Base-by-base conservation (phyloP, 2,888 invertebrate genomes). In the Pristionchus exspectatus region DNA sequence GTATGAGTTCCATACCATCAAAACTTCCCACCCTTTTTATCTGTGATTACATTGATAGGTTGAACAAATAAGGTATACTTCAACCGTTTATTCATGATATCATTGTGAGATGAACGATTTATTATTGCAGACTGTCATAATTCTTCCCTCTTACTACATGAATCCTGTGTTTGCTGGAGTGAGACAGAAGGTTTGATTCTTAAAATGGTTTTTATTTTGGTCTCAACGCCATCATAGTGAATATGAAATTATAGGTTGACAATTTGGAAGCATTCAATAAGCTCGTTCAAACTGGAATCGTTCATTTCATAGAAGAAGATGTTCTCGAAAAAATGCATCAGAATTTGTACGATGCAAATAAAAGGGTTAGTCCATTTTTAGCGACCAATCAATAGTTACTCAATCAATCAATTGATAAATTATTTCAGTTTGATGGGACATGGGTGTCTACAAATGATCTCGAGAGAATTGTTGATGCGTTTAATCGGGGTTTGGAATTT, bases 81-180 rank as follows among this genome's bases (percentile, higher is more conserved):
- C 7, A 50, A 50, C 44, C 59, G 16, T 59, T 59, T 10, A 59
- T 2, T 69, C 7, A 14, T 4, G 27, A 12, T 72, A 30, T 72
- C 12, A 27, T 69, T 69, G 10, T 30, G 27, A 72, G 5, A 30
- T 30, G 30, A 72, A 72, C 4, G 21, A 16, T 10, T 27, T 7
- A 54, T 2, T 21, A 56, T 85, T 85, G 21, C 50, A 87, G 87
- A 87, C 69, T 44, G 27, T 54, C 7, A 87, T 87, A n/a, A n/a
- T 87, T n/a, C 69, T 87, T 24, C 87, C 87, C n/a, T 4, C 24
- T 3, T 87, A 66, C 87, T 87, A 87, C 87, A 44, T 33, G 44
- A 87, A 33, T 50, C 87, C 87, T 10, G 30, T 87, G 12, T 87
- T 87, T n/a, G 87, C 69, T 10, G 54, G 54, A 50, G 69, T 87